A percentile compares a stretch with the other conserved stretches of the same genome.
phyloP scores from a whole-genome alignment of 2,113 vertebrate species.

The Dasyprocta punctata region DNA sequence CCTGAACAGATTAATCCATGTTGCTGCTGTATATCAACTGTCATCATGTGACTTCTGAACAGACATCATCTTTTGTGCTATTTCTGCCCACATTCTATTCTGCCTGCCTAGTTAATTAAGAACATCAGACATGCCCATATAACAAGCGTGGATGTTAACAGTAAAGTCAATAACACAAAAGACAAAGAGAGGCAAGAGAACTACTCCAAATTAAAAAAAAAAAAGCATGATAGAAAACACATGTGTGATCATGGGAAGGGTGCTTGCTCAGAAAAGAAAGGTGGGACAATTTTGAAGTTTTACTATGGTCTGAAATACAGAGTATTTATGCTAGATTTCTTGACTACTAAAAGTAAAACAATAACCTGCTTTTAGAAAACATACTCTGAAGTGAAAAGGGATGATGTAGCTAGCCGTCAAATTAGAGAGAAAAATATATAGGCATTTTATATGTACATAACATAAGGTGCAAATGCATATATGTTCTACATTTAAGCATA shows the following conservation, averaged over 20 bases:
- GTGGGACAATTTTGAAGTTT: background rate
- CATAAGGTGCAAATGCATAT: background rate
- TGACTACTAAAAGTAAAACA: background rate
- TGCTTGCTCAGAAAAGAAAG: background rate
- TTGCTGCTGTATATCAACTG: fast-evolving
- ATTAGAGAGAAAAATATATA: background rate
- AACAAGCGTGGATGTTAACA: background rate
- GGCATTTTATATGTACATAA: background rate
- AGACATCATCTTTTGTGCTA: background rate
- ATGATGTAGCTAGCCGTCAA: background rate
- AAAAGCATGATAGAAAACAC: background rate
- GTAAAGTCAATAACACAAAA: background rate
- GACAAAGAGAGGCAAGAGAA: background rate
- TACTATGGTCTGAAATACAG: background rate
- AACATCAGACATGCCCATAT: background rate
- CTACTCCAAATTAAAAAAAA: background rate
- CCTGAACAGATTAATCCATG: background rate
- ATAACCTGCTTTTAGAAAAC: background rate
- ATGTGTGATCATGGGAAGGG: background rate
- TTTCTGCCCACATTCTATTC: background rate
- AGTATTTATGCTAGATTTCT: background rate
- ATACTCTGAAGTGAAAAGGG: background rate
- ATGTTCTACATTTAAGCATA: too few relatives aligned
- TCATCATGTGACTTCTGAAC: background rate
- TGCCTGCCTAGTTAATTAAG: background rate